Evolutionary conservation across 2,113 vertebrate genomes (phyloP).

Genomic region (Microcebus lehilahytsara): DNA sequence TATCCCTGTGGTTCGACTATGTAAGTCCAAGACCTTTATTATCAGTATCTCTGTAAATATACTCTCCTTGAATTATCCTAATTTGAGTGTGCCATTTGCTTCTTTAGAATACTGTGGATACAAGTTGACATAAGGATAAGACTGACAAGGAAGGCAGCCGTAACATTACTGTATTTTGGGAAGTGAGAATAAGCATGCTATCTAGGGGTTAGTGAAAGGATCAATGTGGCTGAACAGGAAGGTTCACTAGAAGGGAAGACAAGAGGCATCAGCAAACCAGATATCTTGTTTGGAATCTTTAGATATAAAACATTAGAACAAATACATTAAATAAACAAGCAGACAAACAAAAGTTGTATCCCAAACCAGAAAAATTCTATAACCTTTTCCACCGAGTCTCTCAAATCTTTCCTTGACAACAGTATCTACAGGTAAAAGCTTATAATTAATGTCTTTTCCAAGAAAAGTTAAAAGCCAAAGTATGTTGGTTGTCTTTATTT

Average conservation of each 20-base stretch:
- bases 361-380: neutral
- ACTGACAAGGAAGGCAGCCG: neutral
- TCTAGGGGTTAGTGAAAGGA: neutral
- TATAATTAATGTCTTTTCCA: constrained; percentile 16
- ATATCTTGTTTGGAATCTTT: neutral
- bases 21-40: neutral
- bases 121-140: neutral
- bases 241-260: neutral
- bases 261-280: neutral
- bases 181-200: neutral
- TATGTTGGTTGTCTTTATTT: constrained; percentile 50
- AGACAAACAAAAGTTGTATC: neutral
- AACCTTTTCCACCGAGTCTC: neutral
- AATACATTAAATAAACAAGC: neutral
- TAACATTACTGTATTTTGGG: neutral
- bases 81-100: neutral
- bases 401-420: neutral
- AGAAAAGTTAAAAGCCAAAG: constrained; percentile 56
- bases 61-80: neutral
- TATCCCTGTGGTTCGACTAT: neutral
- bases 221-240: neutral
- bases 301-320: neutral
- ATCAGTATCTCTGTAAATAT: neutral
- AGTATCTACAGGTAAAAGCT: neutral
- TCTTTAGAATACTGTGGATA: neutral